Evolutionary conservation across 1,140 invertebrate species (phyloP).

Genomic region (Sesamia nonagrioides): DNA sequence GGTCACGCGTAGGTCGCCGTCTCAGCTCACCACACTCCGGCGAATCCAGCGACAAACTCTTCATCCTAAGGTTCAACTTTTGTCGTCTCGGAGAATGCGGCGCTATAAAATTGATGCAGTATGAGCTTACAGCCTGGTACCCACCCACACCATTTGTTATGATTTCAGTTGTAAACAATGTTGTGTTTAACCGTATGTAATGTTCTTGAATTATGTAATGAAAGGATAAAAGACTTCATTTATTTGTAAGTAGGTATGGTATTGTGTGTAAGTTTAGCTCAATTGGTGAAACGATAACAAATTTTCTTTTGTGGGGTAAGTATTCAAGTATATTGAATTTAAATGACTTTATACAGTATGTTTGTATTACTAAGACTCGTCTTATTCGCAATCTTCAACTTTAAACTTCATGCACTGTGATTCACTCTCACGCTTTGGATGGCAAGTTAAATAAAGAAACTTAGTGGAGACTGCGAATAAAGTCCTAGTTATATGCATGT

Average conservation of each 20-base stretch:
- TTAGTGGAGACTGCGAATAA: constrained; percentile 21
- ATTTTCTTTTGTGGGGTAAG: constrained; percentile 40
- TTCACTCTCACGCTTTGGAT: neutral
- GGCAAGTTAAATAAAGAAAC: constrained; percentile 9
- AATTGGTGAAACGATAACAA: constrained; percentile 43
- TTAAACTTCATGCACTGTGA: constrained; percentile 8
- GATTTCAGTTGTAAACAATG: constrained; percentile 17
- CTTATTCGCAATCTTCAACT: constrained; percentile 32
- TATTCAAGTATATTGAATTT: constrained; percentile 33
- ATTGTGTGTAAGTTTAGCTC: constrained; percentile 7
- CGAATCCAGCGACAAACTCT: constrained; percentile 98
- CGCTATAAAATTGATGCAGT: constrained; percentile 90
- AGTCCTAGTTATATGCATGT: constrained; percentile 27
- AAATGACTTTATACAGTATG: constrained; percentile 8
- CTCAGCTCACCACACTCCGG: constrained; percentile 96
- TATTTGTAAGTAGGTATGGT: constrained; percentile 5
- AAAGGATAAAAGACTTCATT: constrained; percentile 6
- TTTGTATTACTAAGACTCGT: constrained; percentile 22
- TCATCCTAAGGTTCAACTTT: constrained; percentile 98
- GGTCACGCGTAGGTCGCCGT: constrained; percentile 88
- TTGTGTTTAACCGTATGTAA: constrained; percentile 18
- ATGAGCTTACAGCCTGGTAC: constrained; percentile 65
- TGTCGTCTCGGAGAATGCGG: constrained; percentile 98
- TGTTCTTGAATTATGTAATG: constrained; percentile 24
- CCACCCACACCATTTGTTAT: constrained; percentile 46